Evolutionary conservation across 2,797 vertebrate species (phyloP).

Genomic region (Sarcophilus harrisii): DNA sequence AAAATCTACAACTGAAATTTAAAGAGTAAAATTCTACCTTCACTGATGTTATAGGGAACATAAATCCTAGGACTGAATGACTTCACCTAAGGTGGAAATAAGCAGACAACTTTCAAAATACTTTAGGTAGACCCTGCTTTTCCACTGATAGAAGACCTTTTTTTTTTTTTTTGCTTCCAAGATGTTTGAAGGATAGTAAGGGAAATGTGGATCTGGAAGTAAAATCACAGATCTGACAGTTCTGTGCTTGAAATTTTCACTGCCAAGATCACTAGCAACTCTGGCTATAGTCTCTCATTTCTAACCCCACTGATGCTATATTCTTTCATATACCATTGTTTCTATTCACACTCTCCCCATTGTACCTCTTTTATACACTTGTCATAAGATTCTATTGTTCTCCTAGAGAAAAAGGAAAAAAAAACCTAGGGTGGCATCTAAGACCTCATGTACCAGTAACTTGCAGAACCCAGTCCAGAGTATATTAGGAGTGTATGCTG

Average conservation of each 20-base stretch:
- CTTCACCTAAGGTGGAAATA: not conserved
- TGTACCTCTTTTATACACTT: not conserved
- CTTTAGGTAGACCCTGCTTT: not conserved
- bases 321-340: not conserved
- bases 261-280: not conserved
- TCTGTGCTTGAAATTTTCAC: not conserved
- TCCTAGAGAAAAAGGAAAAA: not conserved
- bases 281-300: not conserved
- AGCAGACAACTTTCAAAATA: not conserved
- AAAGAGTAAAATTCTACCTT: no score
- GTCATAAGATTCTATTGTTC: not conserved
- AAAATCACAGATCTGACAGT: not conserved
- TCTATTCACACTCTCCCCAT: not conserved
- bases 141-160: not conserved
- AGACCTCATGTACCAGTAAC: not conserved
- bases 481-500: not conserved
- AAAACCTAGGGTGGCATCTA: not conserved
- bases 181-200: not conserved
- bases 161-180: not conserved
- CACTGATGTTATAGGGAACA: no score
- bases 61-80: not conserved
- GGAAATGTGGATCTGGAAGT: not conserved
- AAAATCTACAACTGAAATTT: no score
- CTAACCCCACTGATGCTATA: not conserved
- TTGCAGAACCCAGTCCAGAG: not conserved